Conservation (phyloP, 92 coral and sea anemone species). For the Epizoanthus ramosus region DNA sequence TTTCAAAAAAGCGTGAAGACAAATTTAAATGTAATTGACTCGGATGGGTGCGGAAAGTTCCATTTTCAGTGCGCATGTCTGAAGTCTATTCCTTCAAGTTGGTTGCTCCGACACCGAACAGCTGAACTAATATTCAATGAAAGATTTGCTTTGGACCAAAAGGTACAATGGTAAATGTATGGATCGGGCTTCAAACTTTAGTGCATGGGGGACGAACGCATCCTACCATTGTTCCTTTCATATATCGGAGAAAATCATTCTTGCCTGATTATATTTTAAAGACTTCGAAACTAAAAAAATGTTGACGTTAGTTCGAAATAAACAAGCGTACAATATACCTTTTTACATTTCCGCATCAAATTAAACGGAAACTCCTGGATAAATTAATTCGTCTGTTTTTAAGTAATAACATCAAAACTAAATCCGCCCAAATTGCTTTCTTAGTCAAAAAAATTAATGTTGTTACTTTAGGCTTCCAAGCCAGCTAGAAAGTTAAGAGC, state of each 20-base stretch:
- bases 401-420: neutral
- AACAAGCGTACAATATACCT: neutral
- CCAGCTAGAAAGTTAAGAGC: neutral
- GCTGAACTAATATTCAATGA: slow-evolving; percentile 22
- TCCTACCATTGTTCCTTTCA: neutral
- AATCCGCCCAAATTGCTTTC: neutral
- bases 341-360: slow-evolving; percentile 29
- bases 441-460: neutral
- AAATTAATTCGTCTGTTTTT: slow-evolving; percentile 17
- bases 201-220: neutral
- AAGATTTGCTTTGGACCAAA: slow-evolving; percentile 28
- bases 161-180: slow-evolving; percentile 2
- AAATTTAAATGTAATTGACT: slow-evolving; percentile 28
- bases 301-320: neutral
- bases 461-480: neutral
- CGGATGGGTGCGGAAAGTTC: neutral
- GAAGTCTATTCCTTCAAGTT: slow-evolving; percentile 32
- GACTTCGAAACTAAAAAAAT: slow-evolving; percentile 6
- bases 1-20: slow-evolving; percentile 23
- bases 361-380: slow-evolving; percentile 26
- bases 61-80: slow-evolving; percentile 31
- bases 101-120: slow-evolving; percentile 43
- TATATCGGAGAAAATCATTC: neutral
- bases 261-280: slow-evolving; percentile 5
- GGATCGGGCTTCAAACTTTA: slow-evolving; percentile 25